Base-by-base conservation (phyloP, 2,888 invertebrate genomes). In the Suillia variegata region DNA sequence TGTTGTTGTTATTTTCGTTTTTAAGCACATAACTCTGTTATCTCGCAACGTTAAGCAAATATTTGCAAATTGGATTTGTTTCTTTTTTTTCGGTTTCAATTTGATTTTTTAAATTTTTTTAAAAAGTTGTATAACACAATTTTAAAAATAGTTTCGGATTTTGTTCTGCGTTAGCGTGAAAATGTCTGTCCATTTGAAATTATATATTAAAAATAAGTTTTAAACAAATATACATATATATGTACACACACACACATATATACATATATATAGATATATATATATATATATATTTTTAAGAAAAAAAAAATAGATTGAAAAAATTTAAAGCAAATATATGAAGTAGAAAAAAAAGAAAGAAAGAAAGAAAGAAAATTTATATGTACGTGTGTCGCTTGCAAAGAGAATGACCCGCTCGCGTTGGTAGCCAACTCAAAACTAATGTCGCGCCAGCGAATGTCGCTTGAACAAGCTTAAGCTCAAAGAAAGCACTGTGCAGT, bases 351-450 rank as follows among this genome's bases (percentile, higher is more conserved):
- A n/a, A n/a, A n/a, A n/a, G n/a, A n/a, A n/a, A n/a, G 26, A 48
- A 53, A 58, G 24, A 52, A 59, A 54, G 47, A 60, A 61, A 53
- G 54, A 48, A 21, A 24, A 59, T 60, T n/a, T 31, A 74, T 70
- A 71, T 73, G 70, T 79, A 82, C 82, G 82, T 81, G 75, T 79
- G 74, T 80, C 79, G 80, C 77, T 80, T 80, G 79, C 77, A 79
- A 78, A 80, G 78, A 81, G 78, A 81, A 79, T 79, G 82, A 81
- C 81, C 81, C 82, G 82, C 82, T 82, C 82, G 82, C 82, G 82
- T 81, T 82, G 82, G 78, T 79, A 82, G 81, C 81, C 82, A 82
- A 82, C 82, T 82, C 82, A 82, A 82, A 82, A 82, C 82, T 82
- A 77, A 80, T 80, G 77, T 74, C 76, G 77, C 74, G 76, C 74